Evolutionary conservation across 2,888 invertebrate genomes (phyloP), one percentile per base, ranked within the genome.

Genomic region (Campaea margaritaria): DNA sequence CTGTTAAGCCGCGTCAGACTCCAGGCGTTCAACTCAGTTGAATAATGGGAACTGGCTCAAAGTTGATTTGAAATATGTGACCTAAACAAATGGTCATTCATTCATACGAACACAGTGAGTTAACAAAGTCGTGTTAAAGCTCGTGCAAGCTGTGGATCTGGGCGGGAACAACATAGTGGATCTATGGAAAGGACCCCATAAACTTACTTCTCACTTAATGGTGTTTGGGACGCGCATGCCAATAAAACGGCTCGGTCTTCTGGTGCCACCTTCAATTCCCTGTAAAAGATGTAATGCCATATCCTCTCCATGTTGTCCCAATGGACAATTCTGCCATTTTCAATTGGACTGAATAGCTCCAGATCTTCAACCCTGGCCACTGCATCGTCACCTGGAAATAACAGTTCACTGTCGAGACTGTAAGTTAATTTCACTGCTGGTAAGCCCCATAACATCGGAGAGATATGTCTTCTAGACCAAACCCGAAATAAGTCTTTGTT

Each of bases 271-370:
- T 83, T 90, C 45, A 91, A 70, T 64, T 90, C 90, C 14, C 70
- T 79, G 31, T 91, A 91, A 56, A 83, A 83, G 5, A 84, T 65
- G 53, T 90, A 84, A 52, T 91, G 89, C 85, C 90, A 87, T 21
- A 91, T 72, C 28, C 90, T 74, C 68, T 91, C 91, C 82, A 91
- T 88, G 45, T 91, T 81, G 53, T 91, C 89, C 91, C 91, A 91
- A 39, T 90, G 82, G 0, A 78, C 78, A 8, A 91, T 86, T 11
- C 67, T 72, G 0, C 91, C 90, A 0, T 72, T 71, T 3, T 66
- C 68, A 0, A 91, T 77, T 0, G 91, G 91, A 2, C 65, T 66
- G 54, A 44, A 72, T 0, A 89, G 44, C 4, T 87, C 85, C 27
- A 84, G 61, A 1, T 85, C 86, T 8, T 79, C 72, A 0, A 58